Evolutionary conservation across 2,113 vertebrate genomes (phyloP).

Genomic region (Psettodes erumei): DNA sequence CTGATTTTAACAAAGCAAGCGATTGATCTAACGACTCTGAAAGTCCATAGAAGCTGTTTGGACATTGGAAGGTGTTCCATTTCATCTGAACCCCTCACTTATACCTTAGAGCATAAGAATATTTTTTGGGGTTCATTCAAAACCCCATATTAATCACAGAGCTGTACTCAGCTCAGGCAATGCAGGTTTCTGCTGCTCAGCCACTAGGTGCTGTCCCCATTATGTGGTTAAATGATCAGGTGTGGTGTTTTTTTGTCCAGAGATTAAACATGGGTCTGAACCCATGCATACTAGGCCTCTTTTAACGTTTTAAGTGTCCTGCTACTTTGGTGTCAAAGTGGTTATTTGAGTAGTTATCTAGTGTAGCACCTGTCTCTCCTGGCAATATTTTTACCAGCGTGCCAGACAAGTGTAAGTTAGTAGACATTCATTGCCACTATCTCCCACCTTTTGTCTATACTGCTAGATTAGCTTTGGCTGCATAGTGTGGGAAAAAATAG

Average conservation of each 20-base stretch:
- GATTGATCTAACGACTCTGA: slow-evolving; percentile 8
- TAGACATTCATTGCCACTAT: not conserved
- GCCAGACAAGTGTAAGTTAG: not conserved
- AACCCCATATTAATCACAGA: not conserved
- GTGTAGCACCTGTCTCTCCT: not conserved
- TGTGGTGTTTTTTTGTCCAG: slow-evolving; percentile 2
- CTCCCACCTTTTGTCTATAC: not conserved
- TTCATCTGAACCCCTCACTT: slow-evolving; percentile 7
- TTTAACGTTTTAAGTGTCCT: slow-evolving; percentile 8
- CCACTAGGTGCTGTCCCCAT: not conserved
- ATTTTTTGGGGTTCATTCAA: not conserved
- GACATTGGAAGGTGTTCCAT: not conserved
- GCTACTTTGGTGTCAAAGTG: not conserved
- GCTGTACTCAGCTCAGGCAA: not conserved
- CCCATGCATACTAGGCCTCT: not conserved
- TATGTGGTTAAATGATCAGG: not conserved
- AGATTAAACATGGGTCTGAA: slow-evolving; percentile 1
- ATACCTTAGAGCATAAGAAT: not conserved
- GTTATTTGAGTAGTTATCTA: not conserved
- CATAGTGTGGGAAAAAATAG: not conserved
- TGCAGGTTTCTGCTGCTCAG: not conserved
- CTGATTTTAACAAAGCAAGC: not conserved
- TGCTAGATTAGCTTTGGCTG: not conserved
- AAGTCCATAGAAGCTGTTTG: slow-evolving; percentile 9
- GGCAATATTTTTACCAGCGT: not conserved